Conservation (phyloP, 2,113 vertebrate species). For the Patagioenas fasciata region DNA sequence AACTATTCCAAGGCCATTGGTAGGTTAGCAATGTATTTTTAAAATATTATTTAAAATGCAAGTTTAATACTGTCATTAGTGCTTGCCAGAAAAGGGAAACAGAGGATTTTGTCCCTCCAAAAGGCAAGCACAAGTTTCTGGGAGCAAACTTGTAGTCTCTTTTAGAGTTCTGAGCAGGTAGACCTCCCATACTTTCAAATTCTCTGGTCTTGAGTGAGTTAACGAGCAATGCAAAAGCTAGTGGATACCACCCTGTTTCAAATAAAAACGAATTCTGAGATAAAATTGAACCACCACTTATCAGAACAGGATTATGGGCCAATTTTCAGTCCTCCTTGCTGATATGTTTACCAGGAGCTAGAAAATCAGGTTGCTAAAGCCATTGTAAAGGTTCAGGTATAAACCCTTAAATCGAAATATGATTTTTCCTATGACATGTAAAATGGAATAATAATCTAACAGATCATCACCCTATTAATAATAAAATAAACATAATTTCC, state of each 20-base stretch:
- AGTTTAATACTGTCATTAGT: not conserved
- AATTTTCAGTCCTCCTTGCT: not conserved
- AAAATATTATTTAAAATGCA: not conserved
- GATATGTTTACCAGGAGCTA: not conserved
- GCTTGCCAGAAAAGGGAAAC: not conserved
- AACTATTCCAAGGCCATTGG: not conserved
- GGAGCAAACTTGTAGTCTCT: not conserved
- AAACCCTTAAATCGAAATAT: not conserved
- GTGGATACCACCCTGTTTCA: not conserved
- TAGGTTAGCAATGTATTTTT: not conserved
- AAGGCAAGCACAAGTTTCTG: not conserved
- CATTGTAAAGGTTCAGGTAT: not conserved
- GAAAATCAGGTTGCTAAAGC: not conserved
- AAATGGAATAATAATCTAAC: not conserved
- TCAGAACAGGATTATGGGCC: not conserved
- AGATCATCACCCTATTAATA: not conserved
- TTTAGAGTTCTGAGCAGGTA: not conserved
- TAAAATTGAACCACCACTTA: not conserved
- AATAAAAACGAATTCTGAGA: not conserved
- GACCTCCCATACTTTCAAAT: not conserved
- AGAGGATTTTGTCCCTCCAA: not conserved
- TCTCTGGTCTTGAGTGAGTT: not conserved
- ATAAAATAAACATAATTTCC: not conserved
- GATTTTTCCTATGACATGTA: not conserved
- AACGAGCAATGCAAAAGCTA: not conserved